phyloP scores from a whole-genome alignment of 2,888 invertebrate species.

The Argyresthia goedartella region DNA sequence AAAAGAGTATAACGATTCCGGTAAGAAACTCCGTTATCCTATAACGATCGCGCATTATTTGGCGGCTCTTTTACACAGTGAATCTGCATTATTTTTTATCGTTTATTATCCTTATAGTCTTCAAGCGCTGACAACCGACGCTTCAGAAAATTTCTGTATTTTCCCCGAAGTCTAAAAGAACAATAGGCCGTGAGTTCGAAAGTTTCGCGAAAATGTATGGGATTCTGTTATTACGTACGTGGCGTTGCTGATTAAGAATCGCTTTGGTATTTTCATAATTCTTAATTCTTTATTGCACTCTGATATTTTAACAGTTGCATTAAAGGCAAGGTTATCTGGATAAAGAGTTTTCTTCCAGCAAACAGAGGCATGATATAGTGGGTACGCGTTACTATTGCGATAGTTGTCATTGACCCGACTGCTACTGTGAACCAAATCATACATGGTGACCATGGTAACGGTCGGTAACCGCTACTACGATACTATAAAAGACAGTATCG shows the following conservation, averaged over 20 bases:
- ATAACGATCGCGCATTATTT: conserved; percentile 54
- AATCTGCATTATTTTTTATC: conserved; percentile 59
- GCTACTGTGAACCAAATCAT: too few relatives aligned
- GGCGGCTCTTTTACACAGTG: conserved; percentile 26
- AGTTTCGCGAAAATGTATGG: conserved; percentile 28
- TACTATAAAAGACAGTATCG: too few relatives aligned
- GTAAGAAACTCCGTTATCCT: conserved; percentile 57
- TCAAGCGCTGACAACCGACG: conserved; percentile 46
- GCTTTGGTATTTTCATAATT: conserved; percentile 34
- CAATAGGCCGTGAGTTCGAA: conserved; percentile 40
- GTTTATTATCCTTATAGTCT: conserved; percentile 23
- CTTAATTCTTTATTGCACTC: too few relatives aligned
- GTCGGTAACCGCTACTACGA: too few relatives aligned
- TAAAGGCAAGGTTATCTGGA: too few relatives aligned
- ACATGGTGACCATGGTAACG: too few relatives aligned
- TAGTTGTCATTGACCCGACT: too few relatives aligned
- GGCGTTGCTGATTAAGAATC: conserved; percentile 40
- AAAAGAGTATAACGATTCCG: conserved; percentile 47
- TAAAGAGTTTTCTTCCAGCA: too few relatives aligned
- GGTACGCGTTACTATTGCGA: too few relatives aligned
- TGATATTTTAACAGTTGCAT: too few relatives aligned
- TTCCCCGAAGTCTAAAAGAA: conserved; percentile 23
- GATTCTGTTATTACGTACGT: conserved; percentile 28
- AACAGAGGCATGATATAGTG: too few relatives aligned
- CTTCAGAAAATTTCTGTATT: conserved; percentile 18